These are phyloP conservation scores for Danaus chrysippus DNA, from an alignment of 2,888 invertebrate species.

Conservation along the genomic window DNA sequence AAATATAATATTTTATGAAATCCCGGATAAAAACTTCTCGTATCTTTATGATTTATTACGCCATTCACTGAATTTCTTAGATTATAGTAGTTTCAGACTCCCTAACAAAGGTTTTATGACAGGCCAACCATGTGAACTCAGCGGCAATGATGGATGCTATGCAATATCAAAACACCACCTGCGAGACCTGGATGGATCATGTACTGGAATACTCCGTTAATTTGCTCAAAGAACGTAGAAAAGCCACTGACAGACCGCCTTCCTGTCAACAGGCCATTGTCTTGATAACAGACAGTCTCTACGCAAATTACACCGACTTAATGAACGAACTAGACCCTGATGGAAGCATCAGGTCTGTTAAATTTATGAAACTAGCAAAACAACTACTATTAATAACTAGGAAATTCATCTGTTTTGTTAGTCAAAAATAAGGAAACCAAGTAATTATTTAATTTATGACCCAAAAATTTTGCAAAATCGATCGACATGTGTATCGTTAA, in stretches of 20 bases:
- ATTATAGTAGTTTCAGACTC: too few relatives aligned
- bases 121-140: slow-evolving; percentile 72
- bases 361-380: not conserved
- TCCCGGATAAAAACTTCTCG: too few relatives aligned
- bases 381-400: too few relatives aligned
- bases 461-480: too few relatives aligned
- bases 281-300: slow-evolving; percentile 61
- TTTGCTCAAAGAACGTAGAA: slow-evolving; percentile 47
- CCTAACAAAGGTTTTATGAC: slow-evolving; percentile 6
- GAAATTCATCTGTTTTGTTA: too few relatives aligned
- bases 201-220: slow-evolving; percentile 51
- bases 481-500: too few relatives aligned
- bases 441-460: too few relatives aligned
- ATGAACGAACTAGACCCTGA: slow-evolving; percentile 55
- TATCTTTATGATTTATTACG: too few relatives aligned
- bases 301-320: slow-evolving; percentile 52
- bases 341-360: slow-evolving; percentile 56
- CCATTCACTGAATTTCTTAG: too few relatives aligned
- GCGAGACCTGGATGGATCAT: slow-evolving; percentile 53
- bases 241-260: slow-evolving; percentile 41
- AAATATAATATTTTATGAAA: too few relatives aligned
- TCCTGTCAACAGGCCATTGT: slow-evolving; percentile 71
- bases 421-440: too few relatives aligned
- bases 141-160: slow-evolving; percentile 67
- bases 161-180: slow-evolving; percentile 43